Base-by-base conservation (phyloP, 2,797 vertebrate species). In the Lycodopsis pacificus region DNA sequence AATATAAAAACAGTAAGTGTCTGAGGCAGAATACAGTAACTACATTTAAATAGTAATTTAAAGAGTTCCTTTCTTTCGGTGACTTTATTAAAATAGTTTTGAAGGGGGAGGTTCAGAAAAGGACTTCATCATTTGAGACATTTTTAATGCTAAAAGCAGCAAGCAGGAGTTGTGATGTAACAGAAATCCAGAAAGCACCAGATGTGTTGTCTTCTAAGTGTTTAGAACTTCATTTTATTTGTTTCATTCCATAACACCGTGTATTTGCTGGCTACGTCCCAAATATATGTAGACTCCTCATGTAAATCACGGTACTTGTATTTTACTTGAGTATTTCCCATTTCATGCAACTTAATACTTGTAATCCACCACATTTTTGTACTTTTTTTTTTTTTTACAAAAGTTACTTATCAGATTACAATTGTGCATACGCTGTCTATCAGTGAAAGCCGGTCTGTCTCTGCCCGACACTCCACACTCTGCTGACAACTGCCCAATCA, bases 391-490 rank as follows among this genome's bases (percentile, higher is more conserved):
- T 49, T 49, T 49, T 49, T 8, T 27, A 27, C 27, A 27, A 27
- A 27, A 27, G 8, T n/a, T n/a, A 48, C 46, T 49, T n/a, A 20
- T 48, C 46, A 20, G 7, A 48, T 49, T 19, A 8, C 46, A 19
- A 48, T 48, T 8, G 19, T 19, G 20, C 46, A n/a, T 20, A 20
- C 19, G n/a, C 46, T n/a, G 20, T 7, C 46, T 19, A 3, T 49
- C 8, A 20, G 19, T 1, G 46, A 48, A 14, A 42, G 40, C 11
- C 40, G 14, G 2, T 14, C 40, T 42, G 14, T 42, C 40, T 42
- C 7, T 46, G 32, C 86, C 22, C 20, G 66, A 44, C 89, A 91
- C 70, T 85, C 78, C 30, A 70, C 87, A 54, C 1, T 1, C 48
- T 3, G n/a, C 17, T 2, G 1, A 53, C 82, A 86, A 1, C 0